phyloP scores from a whole-genome alignment of 2,113 vertebrate genomes.

The Glaucomys volans region DNA sequence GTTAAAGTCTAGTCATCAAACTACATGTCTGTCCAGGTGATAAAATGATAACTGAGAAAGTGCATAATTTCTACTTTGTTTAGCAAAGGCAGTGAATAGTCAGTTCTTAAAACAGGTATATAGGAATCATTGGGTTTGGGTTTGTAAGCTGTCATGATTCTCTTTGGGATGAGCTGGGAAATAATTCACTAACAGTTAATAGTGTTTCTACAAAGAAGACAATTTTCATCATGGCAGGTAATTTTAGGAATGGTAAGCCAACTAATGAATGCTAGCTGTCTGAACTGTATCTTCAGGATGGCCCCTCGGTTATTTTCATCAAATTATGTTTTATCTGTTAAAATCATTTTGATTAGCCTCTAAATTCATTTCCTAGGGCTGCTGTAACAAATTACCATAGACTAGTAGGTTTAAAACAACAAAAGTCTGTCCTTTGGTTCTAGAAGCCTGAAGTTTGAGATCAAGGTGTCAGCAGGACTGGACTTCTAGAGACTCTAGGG shows the following conservation, averaged over 20 bases:
- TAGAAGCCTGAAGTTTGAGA: not conserved
- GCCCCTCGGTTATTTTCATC: not conserved
- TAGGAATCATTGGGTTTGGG: not conserved
- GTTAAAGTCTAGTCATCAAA: not conserved
- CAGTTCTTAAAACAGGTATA: not conserved
- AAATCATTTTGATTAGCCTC: conserved; percentile 20
- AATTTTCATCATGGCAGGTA: not conserved
- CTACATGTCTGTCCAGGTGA: not conserved
- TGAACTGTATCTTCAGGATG: not conserved
- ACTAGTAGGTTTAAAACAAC: not conserved
- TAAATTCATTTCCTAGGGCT: not conserved
- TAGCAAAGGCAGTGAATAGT: not conserved
- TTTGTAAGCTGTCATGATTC: not conserved
- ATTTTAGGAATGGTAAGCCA: not conserved
- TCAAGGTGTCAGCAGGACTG: not conserved
- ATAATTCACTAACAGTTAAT: not conserved
- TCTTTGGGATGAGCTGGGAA: conserved; percentile 2
- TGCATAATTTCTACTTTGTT: not conserved
- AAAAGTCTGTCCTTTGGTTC: not conserved
- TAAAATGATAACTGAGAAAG: conserved; percentile 23
- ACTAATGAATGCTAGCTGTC: not conserved
- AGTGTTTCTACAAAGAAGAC: not conserved
- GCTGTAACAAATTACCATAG: not conserved
- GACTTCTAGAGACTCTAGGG: not conserved
- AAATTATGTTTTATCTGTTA: not conserved